Evolutionary conservation across 1,140 invertebrate genomes (phyloP), one percentile per base, ranked within the genome.

Genomic region (Bombus vancouverensis): DNA sequence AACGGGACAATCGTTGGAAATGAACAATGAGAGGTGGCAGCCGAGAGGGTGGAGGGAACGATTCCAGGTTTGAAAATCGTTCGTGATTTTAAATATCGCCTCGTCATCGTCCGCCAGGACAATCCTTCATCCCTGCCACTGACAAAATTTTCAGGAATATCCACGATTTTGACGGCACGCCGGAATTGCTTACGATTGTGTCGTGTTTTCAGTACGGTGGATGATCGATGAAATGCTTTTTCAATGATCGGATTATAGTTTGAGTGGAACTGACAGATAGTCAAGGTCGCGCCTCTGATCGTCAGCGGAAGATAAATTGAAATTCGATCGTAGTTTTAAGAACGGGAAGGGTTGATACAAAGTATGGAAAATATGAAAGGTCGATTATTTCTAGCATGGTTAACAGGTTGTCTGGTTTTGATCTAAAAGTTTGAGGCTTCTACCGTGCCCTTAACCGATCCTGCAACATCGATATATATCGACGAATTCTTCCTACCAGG

Each of bases 1-100:
- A 28, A 22, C 44, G 32, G 73, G 44, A 75, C 73, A 75, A 75
- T 75, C 47, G 73, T 22, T 75, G 32, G 73, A 75, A 75, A 75
- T 75, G 73, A 75, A 57, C 73, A 57, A 75, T 75, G 59, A 42
- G 39, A n/a, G 59, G 47, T 53, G 47, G 47, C 47, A 53, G 18
- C 47, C 12, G 10, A 4, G 68, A 25, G 34, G 37, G 10, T 1
- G 3, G 37, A 28, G 22, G 28, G 37, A 71, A 71, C 37, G 39
- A 42, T 71, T 71, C 13, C 15, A 42, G 9, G 37, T 10, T 70
- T 39, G 70, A 42, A 71, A 71, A 39, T 12, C 12, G 37, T 71
- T 42, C 34, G 34, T 37, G 22, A 70, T 73, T 73, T 73, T 32
- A 73, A 73, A 73, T 71, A 42, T 42, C 39, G 39, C 37, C 37